Base-by-base conservation (phyloP, 2,113 vertebrate species). In the Nothobranchius kuhntae region DNA sequence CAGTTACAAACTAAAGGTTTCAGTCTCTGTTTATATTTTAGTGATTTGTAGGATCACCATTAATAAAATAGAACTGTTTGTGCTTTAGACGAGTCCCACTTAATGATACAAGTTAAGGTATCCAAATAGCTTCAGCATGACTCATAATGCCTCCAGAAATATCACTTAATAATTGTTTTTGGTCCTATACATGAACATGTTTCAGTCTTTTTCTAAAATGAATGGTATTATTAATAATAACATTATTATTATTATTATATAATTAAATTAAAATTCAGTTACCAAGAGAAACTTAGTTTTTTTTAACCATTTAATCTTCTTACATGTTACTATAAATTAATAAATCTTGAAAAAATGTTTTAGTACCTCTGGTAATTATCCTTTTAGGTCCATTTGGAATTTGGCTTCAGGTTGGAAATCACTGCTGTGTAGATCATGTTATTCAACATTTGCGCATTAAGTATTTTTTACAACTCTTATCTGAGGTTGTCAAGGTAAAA, bases 391-490 rank as follows among this genome's bases (percentile, higher is more conserved):
- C 17, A 2, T 63, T 17, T 61, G 8, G 15, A 48, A 12, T 61
- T 65, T n/a, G 12, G 61, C 7, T 35, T 45, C 38, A 35, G 17
- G 36, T 40, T 62, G 51, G 57, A 40, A 61, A 24, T 30, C 48
- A 21, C 54, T 48, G 42, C 55, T 52, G 12, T 46, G 35, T 51
- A 30, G 50, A 72, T 61, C 38, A 60, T 82, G 55, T 80, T 68
- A 54, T 73, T 70, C 67, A 56, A 56, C 63, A 73, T 69, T 68
- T 61, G 36, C 45, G 65, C 65, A 82, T 65, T 0, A 78, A 21
- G 21, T 83, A 68, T 78, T 83, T 81, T 74, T 64, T 68, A 24
- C 60, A 24, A 38, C 62, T 84, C 55, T 89, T 89, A 86, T 89
- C 80, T 24, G 13, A 65, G 68, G 57, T 50, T 80, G 75, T 76